phyloP scores from a whole-genome alignment of 2,888 invertebrate genomes.

The Danaus chrysippus region DNA sequence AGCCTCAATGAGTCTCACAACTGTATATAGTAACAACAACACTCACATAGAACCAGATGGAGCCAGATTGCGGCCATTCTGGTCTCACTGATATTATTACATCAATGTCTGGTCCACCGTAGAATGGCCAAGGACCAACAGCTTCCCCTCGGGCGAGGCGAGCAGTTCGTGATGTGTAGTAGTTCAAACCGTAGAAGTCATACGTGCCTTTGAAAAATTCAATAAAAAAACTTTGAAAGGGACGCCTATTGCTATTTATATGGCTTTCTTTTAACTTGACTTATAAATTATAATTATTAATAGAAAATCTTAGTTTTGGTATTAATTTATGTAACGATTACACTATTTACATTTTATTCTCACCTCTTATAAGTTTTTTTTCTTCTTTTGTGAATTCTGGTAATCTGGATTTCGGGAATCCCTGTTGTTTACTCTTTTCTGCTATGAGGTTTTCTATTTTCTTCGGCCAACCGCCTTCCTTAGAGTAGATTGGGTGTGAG shows the following conservation, averaged over 20 bases:
- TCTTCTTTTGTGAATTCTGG: slow-evolving; percentile 57
- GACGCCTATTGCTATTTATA: too few species aligned
- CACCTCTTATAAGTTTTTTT: slow-evolving; percentile 50
- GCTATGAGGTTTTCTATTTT: slow-evolving; percentile 15
- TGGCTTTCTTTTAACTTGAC: too few species aligned
- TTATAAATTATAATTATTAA: too few species aligned
- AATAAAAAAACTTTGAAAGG: background rate
- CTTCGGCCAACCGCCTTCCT: slow-evolving; percentile 33
- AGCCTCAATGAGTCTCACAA: too few species aligned
- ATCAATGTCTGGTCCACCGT: slow-evolving; percentile 35
- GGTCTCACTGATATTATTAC: slow-evolving; percentile 25
- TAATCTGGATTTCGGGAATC: slow-evolving; percentile 58
- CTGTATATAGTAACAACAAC: too few species aligned
- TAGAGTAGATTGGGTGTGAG: slow-evolving; percentile 30
- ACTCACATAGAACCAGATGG: slow-evolving; percentile 41
- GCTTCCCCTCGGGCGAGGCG: slow-evolving; percentile 39
- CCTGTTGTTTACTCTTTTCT: slow-evolving; percentile 38
- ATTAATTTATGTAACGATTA: background rate
- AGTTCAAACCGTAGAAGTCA: slow-evolving; percentile 82
- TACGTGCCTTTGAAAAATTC: slow-evolving; percentile 60
- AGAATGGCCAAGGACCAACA: slow-evolving; percentile 38
- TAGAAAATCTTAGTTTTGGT: background rate
- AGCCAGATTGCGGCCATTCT: slow-evolving; percentile 35
- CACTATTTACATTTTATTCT: background rate
- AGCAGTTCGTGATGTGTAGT: slow-evolving; percentile 74